Percentiles rank a stretch among this genome's conserved stretches.
Conservation (phyloP, 2,888 invertebrate genomes). For the Coleophora deauratella region DNA sequence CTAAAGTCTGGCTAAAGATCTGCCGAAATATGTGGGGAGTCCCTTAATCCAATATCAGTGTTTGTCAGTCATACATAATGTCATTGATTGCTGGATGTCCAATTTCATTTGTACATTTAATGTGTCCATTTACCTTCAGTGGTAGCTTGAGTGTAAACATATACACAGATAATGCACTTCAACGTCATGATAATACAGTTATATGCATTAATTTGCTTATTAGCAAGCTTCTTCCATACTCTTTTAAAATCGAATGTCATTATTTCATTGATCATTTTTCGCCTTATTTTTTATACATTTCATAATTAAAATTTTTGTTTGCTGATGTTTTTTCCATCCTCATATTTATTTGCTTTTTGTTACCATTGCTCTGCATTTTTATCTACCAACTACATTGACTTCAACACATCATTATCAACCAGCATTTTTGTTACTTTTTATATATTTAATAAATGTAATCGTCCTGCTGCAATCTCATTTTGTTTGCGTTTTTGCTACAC, state of each 20-base stretch:
- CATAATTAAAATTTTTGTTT: slow-evolving; percentile 12
- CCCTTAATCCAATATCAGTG: too few species aligned
- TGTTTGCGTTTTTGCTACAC: too few species aligned
- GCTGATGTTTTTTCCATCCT: slow-evolving; percentile 6
- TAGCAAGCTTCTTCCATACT: slow-evolving; percentile 14
- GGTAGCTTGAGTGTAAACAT: slow-evolving; percentile 8
- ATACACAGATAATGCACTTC: slow-evolving; percentile 17
- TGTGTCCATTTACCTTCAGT: slow-evolving; percentile 1
- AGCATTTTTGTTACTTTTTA: slow-evolving; percentile 21
- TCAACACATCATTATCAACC: slow-evolving; percentile 26
- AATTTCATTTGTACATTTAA: neutral
- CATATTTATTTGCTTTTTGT: slow-evolving; percentile 30
- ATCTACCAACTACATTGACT: slow-evolving; percentile 44
- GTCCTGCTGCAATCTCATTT: too few species aligned
- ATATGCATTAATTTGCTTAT: slow-evolving; percentile 21
- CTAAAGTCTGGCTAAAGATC: too few species aligned
- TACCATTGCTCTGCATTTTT: slow-evolving; percentile 68
- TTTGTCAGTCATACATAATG: too few species aligned
- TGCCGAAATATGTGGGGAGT: too few species aligned
- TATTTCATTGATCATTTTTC: neutral
- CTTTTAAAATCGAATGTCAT: too few species aligned
- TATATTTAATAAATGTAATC: too few species aligned
- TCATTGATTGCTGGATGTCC: slow-evolving; percentile 1
- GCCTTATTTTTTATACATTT: neutral
- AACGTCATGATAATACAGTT: slow-evolving; percentile 19